Evolutionary conservation across 2,113 vertebrate genomes (phyloP).

Genomic region (Rhodinocichla rosea): DNA sequence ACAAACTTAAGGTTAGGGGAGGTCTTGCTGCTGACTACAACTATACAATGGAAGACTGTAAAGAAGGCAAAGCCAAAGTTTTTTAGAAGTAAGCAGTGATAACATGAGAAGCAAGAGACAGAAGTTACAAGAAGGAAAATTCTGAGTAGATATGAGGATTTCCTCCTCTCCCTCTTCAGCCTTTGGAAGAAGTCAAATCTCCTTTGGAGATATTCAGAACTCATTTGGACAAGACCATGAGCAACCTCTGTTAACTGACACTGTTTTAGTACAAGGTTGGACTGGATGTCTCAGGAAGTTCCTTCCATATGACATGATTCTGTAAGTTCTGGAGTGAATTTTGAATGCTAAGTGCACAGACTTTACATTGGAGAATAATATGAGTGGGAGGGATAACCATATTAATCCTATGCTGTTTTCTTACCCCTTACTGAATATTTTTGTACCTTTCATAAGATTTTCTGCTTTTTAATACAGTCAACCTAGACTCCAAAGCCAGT

Average conservation of each 20-base stretch:
- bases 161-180: accelerated
- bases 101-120: neutral
- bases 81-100: neutral
- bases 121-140: neutral
- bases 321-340: neutral
- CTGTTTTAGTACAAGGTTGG: neutral
- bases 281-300: neutral
- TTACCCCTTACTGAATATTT: neutral
- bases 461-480: neutral
- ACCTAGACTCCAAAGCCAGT: neutral
- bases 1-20: neutral
- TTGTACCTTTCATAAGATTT: neutral
- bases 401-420: neutral
- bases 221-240: neutral
- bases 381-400: neutral
- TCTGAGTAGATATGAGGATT: neutral
- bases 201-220: neutral
- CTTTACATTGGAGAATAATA: neutral
- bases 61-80: neutral
- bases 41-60: neutral
- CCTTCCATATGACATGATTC: neutral
- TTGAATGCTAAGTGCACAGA: neutral
- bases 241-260: neutral
- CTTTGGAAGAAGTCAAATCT: neutral
- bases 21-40: neutral